Percentiles rank a stretch among this genome's conserved stretches.
Conservation (phyloP, 2,113 vertebrate genomes). For the Cariama cristata region DNA sequence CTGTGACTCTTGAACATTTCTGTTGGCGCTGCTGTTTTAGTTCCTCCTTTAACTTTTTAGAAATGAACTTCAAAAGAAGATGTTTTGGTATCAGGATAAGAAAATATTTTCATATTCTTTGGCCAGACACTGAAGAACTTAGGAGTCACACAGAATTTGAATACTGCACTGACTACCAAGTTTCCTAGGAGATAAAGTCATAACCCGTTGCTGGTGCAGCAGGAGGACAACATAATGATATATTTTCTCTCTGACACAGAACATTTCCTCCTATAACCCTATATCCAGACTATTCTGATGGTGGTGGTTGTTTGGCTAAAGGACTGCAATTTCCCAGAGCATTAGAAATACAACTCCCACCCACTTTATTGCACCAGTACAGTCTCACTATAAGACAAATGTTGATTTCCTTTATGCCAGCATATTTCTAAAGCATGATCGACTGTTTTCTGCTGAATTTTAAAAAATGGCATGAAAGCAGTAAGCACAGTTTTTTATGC, state of each 20-base stretch:
- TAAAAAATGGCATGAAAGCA: not conserved
- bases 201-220: not conserved
- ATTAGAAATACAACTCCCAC: not conserved
- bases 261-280: not conserved
- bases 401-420: not conserved
- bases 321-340: not conserved
- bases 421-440: not conserved
- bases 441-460: not conserved
- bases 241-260: not conserved
- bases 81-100: not conserved
- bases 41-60: slow-evolving; percentile 28
- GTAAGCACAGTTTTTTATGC: not conserved
- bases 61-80: not conserved
- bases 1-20: not conserved
- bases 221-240: not conserved
- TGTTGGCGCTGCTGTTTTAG: not conserved
- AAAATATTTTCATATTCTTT: not conserved
- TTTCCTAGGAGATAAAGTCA: not conserved
- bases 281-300: not conserved
- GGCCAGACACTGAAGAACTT: not conserved
- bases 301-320: not conserved
- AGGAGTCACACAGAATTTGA: not conserved
- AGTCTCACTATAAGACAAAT: not conserved
- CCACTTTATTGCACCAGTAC: not conserved
- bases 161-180: not conserved